Conservation (phyloP, 2,113 vertebrate genomes). For the Melanerpes aurifrons region DNA sequence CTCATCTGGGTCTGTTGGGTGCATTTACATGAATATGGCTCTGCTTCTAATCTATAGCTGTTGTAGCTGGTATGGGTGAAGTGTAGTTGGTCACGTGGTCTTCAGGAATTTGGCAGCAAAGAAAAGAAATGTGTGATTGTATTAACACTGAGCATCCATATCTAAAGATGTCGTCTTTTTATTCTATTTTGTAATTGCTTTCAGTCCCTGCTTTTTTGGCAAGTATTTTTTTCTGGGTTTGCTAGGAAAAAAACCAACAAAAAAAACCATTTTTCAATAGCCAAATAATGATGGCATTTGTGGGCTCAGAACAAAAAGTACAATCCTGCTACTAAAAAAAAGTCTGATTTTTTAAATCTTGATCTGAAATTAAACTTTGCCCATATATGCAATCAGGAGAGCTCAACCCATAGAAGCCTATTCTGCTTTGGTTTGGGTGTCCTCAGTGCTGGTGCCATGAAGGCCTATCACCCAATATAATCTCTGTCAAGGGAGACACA, state of each 20-base stretch:
- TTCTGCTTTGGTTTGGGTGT: neutral
- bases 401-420: neutral
- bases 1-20: neutral
- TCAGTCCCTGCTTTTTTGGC: neutral
- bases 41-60: neutral
- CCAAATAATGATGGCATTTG: neutral
- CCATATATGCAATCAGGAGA: neutral
- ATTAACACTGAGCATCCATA: neutral
- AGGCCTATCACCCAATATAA: neutral
- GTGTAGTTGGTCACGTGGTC: neutral
- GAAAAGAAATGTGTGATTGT: neutral
- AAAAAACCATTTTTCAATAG: neutral
- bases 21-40: neutral
- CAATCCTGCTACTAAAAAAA: neutral
- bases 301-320: neutral
- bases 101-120: conserved; percentile 17
- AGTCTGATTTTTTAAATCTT: neutral
- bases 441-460: neutral
- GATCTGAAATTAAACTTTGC: neutral
- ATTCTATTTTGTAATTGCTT: neutral
- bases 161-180: neutral
- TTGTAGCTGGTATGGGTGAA: neutral
- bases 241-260: neutral
- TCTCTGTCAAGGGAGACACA: neutral
- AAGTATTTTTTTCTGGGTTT: neutral